Conservation (phyloP, 2,113 vertebrate species). For the Phyllopteryx taeniolatus region DNA sequence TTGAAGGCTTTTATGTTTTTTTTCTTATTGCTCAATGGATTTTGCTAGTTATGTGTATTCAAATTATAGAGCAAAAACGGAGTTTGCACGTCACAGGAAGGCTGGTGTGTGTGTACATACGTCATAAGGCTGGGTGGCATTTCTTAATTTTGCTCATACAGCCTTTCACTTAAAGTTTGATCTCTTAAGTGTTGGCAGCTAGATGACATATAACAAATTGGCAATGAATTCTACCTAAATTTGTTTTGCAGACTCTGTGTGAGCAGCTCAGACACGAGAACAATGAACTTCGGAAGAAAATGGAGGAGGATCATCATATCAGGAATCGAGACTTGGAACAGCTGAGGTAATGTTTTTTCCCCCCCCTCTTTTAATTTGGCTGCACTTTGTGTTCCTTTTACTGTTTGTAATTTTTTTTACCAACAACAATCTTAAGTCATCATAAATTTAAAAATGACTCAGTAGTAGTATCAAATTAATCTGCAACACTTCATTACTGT, state of each 20-base stretch:
- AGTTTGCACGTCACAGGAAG: background rate
- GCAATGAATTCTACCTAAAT: background rate
- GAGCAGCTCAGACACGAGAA: slow-evolving; percentile 94
- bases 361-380: slow-evolving; percentile 14
- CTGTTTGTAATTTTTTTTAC: background rate
- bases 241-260: slow-evolving; percentile 82
- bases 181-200: background rate
- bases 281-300: slow-evolving; percentile 87
- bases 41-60: background rate
- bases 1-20: background rate
- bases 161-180: background rate
- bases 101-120: background rate
- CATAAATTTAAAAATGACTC: no score
- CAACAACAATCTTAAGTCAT: background rate
- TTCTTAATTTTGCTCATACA: background rate
- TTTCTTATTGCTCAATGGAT: background rate
- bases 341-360: slow-evolving; percentile 76
- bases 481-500: no score
- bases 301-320: slow-evolving; percentile 91
- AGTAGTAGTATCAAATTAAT: no score
- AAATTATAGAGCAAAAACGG: background rate
- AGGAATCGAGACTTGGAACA: slow-evolving; percentile 88
- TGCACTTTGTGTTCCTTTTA: slow-evolving; percentile 10
- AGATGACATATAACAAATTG: background rate
- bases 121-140: background rate